phyloP scores from a whole-genome alignment of 2,113 vertebrate genomes.

The Oncorhynchus masou region DNA sequence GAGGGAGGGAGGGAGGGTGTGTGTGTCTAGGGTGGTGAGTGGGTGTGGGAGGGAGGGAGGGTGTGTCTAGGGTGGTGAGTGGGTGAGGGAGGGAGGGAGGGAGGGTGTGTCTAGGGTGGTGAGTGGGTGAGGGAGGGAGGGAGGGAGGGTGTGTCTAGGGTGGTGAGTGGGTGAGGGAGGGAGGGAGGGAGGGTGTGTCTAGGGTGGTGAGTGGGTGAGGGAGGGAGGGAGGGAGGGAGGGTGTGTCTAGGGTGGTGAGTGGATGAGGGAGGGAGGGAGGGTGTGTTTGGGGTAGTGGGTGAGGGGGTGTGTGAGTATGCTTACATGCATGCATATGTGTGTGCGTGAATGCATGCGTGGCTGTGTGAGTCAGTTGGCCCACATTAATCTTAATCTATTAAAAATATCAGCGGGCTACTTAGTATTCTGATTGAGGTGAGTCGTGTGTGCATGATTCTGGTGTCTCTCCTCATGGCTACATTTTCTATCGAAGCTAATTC shows the following conservation, averaged over 20 bases:
- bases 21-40: neutral
- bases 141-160: too few species aligned
- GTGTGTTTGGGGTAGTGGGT: neutral
- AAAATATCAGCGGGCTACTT: conserved; percentile 35
- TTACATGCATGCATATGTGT: neutral
- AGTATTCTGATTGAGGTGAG: conserved; percentile 44
- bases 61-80: too few species aligned
- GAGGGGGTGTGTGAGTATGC: neutral
- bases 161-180: too few species aligned
- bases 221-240: neutral
- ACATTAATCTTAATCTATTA: conserved; percentile 45
- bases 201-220: neutral
- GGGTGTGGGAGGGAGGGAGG: neutral
- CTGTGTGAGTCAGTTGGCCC: neutral
- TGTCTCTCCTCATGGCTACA: conserved; percentile 43
- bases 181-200: too few species aligned
- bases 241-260: conserved; percentile 5
- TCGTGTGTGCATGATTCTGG: conserved; percentile 30
- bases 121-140: too few species aligned
- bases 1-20: neutral
- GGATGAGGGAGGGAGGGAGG: neutral
- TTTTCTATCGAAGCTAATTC: conserved; percentile 41
- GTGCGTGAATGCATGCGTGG: neutral
- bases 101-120: too few species aligned
- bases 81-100: too few species aligned